These are phyloP conservation scores for Wiebesia pumilae DNA, from an alignment of 1,140 invertebrate genomes.

Conservation along the genomic window DNA sequence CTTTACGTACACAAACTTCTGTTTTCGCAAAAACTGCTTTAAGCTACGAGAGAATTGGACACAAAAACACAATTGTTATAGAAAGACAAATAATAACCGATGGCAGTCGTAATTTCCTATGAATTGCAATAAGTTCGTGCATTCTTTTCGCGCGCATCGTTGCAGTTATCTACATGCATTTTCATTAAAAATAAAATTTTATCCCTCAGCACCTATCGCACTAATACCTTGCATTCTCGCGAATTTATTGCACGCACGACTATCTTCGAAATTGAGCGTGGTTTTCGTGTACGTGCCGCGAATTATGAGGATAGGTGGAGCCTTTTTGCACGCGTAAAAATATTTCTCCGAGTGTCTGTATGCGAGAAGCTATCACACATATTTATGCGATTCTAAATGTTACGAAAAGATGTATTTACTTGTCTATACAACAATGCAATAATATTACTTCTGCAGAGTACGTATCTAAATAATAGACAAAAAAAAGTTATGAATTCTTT, in stretches of 20 bases:
- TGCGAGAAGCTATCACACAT: too few relatives aligned
- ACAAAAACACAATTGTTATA: neutral
- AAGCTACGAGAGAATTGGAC: neutral
- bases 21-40: neutral
- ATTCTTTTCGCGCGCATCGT: neutral
- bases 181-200: constrained; percentile 43
- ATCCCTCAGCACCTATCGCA: neutral
- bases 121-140: neutral
- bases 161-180: constrained; percentile 3
- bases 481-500: too few relatives aligned
- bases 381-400: constrained; percentile 25
- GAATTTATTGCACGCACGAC: constrained; percentile 50
- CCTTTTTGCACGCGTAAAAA: neutral
- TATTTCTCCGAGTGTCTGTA: neutral
- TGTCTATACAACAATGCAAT: too few relatives aligned
- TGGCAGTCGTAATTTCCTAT: neutral
- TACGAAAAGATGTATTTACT: neutral
- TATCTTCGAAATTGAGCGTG: constrained; percentile 48
- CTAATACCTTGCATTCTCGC: constrained; percentile 26
- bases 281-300: constrained; percentile 34
- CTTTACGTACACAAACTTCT: neutral
- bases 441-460: too few relatives aligned
- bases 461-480: too few relatives aligned
- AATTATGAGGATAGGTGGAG: constrained; percentile 1
- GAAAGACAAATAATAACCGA: constrained; percentile 29